Base-by-base conservation (phyloP, 2,888 invertebrate genomes). In the Stenotaenia linearis region DNA sequence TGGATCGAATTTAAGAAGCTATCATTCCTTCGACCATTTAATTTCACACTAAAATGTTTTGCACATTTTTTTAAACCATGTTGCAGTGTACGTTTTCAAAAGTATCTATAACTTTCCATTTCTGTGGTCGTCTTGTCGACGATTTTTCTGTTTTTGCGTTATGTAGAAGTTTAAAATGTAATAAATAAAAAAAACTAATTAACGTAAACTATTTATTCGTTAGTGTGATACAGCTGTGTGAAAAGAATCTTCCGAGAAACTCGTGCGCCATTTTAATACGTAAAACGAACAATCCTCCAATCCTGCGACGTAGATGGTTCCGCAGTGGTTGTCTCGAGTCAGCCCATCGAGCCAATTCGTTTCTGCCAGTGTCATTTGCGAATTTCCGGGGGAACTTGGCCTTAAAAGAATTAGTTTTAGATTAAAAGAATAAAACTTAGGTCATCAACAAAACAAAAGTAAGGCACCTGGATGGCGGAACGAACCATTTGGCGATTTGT, bases 321-420 rank as follows among this genome's bases (percentile, higher is more conserved):
- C 82, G 77, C 80, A 37, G 69, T 81, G 80, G 80, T 82, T 82
- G 35, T 80, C 80, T 69, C 80, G 81, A 79, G 79, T 80, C 75
- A 82, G 80, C 9, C 82, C 82, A 80, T 82, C 80, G 1, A 82
- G 77, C 82, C 82, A 82, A 15, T 50, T 56, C 21, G 21, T 80
- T 40, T 82, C 81, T 40, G 81, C 81, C 15, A 82, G 45, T 12
- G 79, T 78, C 35, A 81, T 37, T 76, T 81, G 81, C 76, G 80
- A 61, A 79, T 80, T 80, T 50, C 80, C 80, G 23, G 81, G 82
- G 18, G 81, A 81, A 6, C 80, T 78, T n/a, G 80, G 79, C 18
- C 82, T 82, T 32, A 32, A 77, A 0, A n/a, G 23, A 77, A 75
- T 30, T 12, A 69, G n/a, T 15, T 25, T 15, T 25, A 12, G n/a